Evolutionary conservation across 2,888 invertebrate species (phyloP).

Genomic region (Bembecia ichneumoniformis): DNA sequence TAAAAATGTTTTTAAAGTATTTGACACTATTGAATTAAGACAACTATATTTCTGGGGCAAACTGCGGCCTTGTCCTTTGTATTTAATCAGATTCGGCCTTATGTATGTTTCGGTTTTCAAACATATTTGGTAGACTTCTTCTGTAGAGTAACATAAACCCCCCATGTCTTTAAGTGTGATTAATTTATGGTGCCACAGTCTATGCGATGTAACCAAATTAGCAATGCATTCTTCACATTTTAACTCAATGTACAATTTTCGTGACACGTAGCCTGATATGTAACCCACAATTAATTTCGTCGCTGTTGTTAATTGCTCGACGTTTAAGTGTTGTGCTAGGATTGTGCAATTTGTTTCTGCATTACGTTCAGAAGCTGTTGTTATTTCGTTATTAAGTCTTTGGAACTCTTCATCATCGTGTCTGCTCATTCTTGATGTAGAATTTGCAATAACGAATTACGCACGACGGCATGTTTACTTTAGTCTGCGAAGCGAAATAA

Average conservation of each 20-base stretch:
- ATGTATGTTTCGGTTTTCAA: slow-evolving; percentile 1
- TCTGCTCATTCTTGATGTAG: not conserved
- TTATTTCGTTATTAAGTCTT: not conserved
- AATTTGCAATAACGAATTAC: not conserved
- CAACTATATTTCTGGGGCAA: not conserved
- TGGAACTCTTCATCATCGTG: not conserved
- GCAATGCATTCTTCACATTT: slow-evolving; percentile 6
- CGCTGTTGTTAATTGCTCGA: not conserved
- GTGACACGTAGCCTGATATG: slow-evolving; percentile 2
- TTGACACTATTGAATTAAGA: not conserved
- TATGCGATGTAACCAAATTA: slow-evolving; percentile 6
- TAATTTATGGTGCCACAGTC: slow-evolving; percentile 11
- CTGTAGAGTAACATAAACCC: slow-evolving; percentile 10
- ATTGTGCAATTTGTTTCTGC: not conserved
- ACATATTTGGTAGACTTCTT: slow-evolving; percentile 13
- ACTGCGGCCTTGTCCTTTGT: not conserved
- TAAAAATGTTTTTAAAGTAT: not conserved
- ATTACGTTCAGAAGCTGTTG: not conserved
- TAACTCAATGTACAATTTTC: not conserved
- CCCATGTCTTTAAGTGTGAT: slow-evolving; percentile 13
- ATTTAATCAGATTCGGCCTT: not conserved
- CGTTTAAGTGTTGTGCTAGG: not conserved
- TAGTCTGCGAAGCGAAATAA: not conserved
- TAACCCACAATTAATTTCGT: slow-evolving; percentile 2
- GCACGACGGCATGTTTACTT: slow-evolving; percentile 1